Conservation (phyloP, 2,888 invertebrate species). For the Seladonia tumulorum region DNA sequence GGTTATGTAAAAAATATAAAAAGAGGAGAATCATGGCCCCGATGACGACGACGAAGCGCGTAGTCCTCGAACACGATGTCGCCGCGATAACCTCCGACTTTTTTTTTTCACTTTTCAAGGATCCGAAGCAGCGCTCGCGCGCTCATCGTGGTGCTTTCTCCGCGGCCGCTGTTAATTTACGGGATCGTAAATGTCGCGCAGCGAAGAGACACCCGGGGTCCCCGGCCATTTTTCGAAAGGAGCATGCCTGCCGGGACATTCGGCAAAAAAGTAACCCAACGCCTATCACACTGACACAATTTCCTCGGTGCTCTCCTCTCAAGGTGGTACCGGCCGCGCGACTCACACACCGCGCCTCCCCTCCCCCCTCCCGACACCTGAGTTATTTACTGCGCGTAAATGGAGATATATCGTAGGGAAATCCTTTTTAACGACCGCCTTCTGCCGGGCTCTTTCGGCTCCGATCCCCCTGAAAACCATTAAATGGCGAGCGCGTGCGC, state of each 20-base stretch:
- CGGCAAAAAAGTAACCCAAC: slow-evolving; percentile 59
- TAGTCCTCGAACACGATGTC: slow-evolving; percentile 45
- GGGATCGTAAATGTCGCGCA: slow-evolving; percentile 60
- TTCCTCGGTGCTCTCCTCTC: slow-evolving; percentile 39
- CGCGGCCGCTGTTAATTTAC: slow-evolving; percentile 53
- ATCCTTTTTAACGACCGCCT: slow-evolving; percentile 73
- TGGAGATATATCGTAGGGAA: slow-evolving; percentile 76
- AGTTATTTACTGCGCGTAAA: slow-evolving; percentile 75
- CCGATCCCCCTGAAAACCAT: slow-evolving; percentile 56
- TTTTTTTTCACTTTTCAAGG: slow-evolving; percentile 44
- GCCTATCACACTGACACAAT: slow-evolving; percentile 65
- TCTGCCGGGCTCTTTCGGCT: slow-evolving; percentile 29
- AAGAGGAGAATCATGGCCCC: neutral
- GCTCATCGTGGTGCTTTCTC: slow-evolving; percentile 37
- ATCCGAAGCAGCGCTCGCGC: slow-evolving; percentile 33
- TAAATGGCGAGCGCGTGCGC: slow-evolving; percentile 46
- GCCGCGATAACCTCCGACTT: slow-evolving; percentile 53
- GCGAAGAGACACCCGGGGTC: slow-evolving; percentile 12
- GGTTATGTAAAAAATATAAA: neutral
- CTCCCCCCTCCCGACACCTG: no score
- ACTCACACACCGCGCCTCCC: slow-evolving; percentile 26
- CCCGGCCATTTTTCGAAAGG: slow-evolving; percentile 50
- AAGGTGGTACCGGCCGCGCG: slow-evolving; percentile 16
- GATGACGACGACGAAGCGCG: slow-evolving; percentile 14
- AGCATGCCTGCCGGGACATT: slow-evolving; percentile 15